These are phyloP conservation scores for Sylvietta virens DNA, from an alignment of 2,113 vertebrate species.

Conservation along the genomic window DNA sequence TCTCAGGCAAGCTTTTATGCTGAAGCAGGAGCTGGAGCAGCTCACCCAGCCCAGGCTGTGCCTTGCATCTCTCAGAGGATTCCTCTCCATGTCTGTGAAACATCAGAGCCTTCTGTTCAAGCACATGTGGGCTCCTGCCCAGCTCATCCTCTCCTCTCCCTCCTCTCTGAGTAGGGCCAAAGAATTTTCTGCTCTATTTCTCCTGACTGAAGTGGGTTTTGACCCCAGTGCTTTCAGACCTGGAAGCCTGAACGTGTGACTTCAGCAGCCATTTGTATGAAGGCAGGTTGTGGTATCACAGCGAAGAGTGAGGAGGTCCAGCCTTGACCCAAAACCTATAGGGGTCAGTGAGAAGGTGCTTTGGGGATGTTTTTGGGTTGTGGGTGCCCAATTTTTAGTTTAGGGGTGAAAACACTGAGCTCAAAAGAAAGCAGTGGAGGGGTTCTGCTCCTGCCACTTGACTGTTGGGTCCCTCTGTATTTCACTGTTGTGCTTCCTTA, in stretches of 20 bases:
- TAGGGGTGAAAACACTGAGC: not conserved
- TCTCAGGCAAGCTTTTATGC: not conserved
- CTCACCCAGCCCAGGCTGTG: not conserved
- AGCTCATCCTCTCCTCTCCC: conserved; percentile 12
- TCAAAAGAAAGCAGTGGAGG: not conserved
- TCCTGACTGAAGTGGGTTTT: not conserved
- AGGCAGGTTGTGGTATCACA: not conserved
- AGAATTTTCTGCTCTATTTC: not conserved
- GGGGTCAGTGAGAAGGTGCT: not conserved
- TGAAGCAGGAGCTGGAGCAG: not conserved
- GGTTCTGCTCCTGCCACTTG: not conserved
- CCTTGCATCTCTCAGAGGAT: accelerated
- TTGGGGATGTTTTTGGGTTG: not conserved
- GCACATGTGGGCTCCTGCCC: conserved; percentile 13
- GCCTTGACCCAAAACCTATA: not conserved
- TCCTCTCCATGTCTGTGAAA: not conserved
- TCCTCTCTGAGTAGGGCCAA: not conserved
- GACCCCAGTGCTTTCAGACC: not conserved
- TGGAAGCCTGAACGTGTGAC: not conserved
- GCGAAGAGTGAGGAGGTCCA: not conserved
- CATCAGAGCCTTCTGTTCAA: not conserved
- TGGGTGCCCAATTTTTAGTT: not conserved
- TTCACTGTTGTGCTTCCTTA: not conserved
- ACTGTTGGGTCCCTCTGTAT: not conserved
- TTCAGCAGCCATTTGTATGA: not conserved